Evolutionary conservation across 2,797 vertebrate genomes (phyloP).

Genomic region (Tokudaia tokunoshimensis): DNA sequence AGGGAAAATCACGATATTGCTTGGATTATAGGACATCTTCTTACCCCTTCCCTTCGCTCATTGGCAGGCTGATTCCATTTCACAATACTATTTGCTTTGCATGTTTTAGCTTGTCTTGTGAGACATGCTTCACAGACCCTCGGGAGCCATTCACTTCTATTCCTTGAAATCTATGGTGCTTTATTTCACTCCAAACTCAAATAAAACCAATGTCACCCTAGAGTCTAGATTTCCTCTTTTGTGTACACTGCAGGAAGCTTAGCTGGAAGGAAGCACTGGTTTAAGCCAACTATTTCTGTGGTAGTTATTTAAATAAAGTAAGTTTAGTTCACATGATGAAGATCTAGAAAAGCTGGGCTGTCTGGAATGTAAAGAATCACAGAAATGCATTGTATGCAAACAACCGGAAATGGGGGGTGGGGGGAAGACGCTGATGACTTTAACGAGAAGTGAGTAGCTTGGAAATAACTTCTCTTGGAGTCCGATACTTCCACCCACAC

Average conservation of each 20-base stretch:
- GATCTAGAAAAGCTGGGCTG: background rate
- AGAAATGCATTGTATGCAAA: background rate
- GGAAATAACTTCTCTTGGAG: background rate
- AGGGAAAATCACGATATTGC: background rate
- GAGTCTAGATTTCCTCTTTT: conserved; percentile 7
- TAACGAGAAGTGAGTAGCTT: background rate
- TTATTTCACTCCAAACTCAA: conserved; percentile 34
- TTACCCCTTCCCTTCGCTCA: background rate
- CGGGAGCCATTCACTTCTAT: background rate
- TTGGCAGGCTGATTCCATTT: background rate
- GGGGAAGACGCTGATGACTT: background rate
- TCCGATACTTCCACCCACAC: background rate
- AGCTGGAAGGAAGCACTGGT: background rate
- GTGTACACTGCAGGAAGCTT: conserved; percentile 3
- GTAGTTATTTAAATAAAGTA: conserved; percentile 26
- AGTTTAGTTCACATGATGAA: background rate
- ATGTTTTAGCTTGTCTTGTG: background rate
- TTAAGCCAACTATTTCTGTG: conserved; percentile 43
- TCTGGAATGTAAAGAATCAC: background rate
- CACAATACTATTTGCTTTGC: conserved; percentile 53
- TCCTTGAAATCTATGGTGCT: background rate
- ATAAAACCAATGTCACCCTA: conserved; percentile 50
- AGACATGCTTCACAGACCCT: background rate
- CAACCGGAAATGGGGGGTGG: background rate
- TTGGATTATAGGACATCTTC: background rate